Evolutionary conservation across 23 tunicate species (phyloP).

Genomic region (Diplosoma virens): DNA sequence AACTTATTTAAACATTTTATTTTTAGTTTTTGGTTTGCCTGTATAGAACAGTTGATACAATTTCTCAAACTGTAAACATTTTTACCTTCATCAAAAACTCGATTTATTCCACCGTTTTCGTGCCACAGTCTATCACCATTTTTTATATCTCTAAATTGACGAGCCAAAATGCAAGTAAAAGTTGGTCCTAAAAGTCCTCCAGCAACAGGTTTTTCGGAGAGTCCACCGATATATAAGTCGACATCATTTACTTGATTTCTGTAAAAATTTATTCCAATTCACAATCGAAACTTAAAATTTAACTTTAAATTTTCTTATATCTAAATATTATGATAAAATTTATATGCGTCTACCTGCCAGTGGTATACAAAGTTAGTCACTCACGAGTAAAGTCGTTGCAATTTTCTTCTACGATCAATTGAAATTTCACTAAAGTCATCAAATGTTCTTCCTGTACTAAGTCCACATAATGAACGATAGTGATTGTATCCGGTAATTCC

Average conservation of each 20-base stretch:
- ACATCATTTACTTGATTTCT: conserved; percentile 71
- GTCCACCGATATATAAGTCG: conserved; percentile 53
- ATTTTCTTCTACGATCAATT: background rate
- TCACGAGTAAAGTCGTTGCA: conserved; percentile 6
- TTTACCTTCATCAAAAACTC: conserved; percentile 44
- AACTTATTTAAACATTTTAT: too few species aligned
- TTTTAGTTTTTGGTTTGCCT: too few species aligned
- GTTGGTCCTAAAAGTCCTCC: conserved; percentile 67
- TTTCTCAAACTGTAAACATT: background rate
- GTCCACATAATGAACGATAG: conserved; percentile 59
- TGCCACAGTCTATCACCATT: conserved; percentile 61
- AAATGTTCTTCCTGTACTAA: background rate
- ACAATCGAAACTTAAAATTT: too few species aligned
- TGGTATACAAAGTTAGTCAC: background rate
- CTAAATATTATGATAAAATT: too few species aligned
- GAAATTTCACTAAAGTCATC: background rate
- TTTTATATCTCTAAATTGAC: conserved; percentile 52
- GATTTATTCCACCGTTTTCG: conserved; percentile 51
- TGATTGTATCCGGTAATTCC: conserved; percentile 69
- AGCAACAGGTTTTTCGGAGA: conserved; percentile 38
- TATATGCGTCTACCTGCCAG: too few species aligned
- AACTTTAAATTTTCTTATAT: too few species aligned
- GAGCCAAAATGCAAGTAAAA: conserved; percentile 45
- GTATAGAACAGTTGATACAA: too few species aligned
- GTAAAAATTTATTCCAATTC: too few species aligned